Base-by-base conservation (phyloP, 1,140 invertebrate species). In the Psix sp. region DNA sequence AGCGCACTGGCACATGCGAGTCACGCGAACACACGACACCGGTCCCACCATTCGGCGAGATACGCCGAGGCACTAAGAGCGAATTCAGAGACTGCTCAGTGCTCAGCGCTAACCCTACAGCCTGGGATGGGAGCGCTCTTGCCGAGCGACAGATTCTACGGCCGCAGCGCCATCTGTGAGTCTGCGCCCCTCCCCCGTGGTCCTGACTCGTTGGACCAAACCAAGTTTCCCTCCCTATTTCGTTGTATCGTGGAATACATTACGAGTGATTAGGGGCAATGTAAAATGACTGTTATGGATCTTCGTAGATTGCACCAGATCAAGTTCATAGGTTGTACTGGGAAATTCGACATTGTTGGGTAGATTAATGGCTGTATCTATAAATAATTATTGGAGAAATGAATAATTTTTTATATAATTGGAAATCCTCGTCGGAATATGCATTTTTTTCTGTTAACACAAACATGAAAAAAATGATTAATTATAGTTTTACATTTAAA, bases 21-120 rank as follows among this genome's bases (percentile, higher is more conserved):
- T 18, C 6, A 9, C 9, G 7, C 33, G 45, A 42, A 14, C 43
- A 46, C 54, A 42, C 33, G 20, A 49, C 62, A 49, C 11, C 33
- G 33, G n/a, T 49, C 39, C 38, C 33, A 56, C 36, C 70, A 38
- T 42, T 54, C 68, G 40, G 38, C 51, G 36, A 74, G 45, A 57
- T 57, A 33, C 45, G 66, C 73, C 57, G 62, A 77, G 51, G 75
- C 66, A 71, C 59, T 67, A 67, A 74, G 56, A 75, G 59, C 71
- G 57, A 21, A 63, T 40, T 72, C 51, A 40, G 42, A 54, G 71
- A 70, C 57, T 45, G 57, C 38, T 29, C 26, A 1, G 7, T n/a
- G 43, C 63, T 63, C 49, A 35, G 45, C 52, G 65, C 51, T 75
- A 68, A 66, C 54, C 52, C 73, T 43, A 60, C 31, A 26, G 38